A percentile compares a stretch with the other conserved stretches of the same genome.
Conservation (phyloP, 2,113 vertebrate genomes). For the Limnothrissa miodon region DNA sequence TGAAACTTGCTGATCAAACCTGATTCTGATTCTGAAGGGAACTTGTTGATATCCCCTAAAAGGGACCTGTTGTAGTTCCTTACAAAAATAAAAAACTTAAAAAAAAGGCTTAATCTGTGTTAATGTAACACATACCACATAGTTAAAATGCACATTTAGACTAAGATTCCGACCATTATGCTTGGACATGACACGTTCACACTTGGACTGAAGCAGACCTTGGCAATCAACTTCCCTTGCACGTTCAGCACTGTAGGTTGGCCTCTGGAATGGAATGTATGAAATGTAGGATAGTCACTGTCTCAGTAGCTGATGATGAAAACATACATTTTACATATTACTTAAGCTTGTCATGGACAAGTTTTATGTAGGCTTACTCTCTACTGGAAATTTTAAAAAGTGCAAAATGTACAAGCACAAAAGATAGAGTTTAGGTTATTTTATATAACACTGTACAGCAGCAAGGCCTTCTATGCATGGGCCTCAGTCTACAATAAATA, state of each 20-base stretch:
- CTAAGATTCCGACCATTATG: neutral
- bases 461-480: neutral
- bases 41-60: slow-evolving; percentile 9
- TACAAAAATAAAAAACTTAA: neutral
- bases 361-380: neutral
- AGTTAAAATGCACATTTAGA: neutral
- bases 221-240: neutral
- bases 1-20: no score
- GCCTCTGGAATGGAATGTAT: neutral
- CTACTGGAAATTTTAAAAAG: neutral
- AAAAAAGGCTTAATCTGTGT: neutral
- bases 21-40: no score
- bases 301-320: neutral
- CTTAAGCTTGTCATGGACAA: neutral
- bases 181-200: neutral
- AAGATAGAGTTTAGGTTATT: neutral
- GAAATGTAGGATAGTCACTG: neutral
- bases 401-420: neutral
- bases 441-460: neutral
- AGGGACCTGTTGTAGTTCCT: neutral
- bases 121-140: neutral
- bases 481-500: neutral
- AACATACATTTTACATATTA: neutral
- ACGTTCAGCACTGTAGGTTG: neutral
- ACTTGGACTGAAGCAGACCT: neutral